Base-by-base conservation (phyloP, 2,888 invertebrate genomes). In the Eurois occulta region DNA sequence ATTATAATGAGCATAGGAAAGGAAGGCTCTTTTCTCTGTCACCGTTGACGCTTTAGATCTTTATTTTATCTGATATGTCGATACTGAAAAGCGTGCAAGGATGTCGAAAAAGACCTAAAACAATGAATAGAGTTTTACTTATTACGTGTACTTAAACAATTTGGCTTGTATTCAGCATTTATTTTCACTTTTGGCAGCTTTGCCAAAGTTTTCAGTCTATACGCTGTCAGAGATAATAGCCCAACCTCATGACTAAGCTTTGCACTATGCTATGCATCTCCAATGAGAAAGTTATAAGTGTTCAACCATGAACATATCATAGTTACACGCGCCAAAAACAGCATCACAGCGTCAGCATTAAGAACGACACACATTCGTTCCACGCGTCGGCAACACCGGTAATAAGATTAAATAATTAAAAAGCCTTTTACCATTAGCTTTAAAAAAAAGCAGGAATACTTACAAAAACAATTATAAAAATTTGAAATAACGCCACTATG, bases 1-100 rank as follows among this genome's bases (percentile, higher is more conserved):
- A 66, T 69, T 66, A 74, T 85, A 84, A 85, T 70, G 62, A 77
- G 65, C 35, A 62, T 43, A 32, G 13, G 52, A 41, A 41, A 35
- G n/a, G 43, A 41, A 48, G 13, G 10, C 7, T 35, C 1, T 48
- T 28, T 28, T 41, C 13, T 35, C 1, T 41, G n/a, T 38, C 38
- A 38, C 46, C 58, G 5, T 65, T 32, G 4, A 4, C n/a, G 16
- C 3, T 77, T 48, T 18, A 6, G 38, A 18, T 43, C 1, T 41
- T 28, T 8, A 21, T 21, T 70, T 62, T 62, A 0, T 7, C 6
- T n/a, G 11, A 10, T 58, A 4, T 28, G 5, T 28, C 1, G 55
- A 28, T 58, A 13, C 5, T 16, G 55, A 58, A 58, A 28, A 5
- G 0, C n/a, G 13, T 13, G n/a, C 11, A 28, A 5, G 7, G 16